Evolutionary conservation across 2,113 vertebrate genomes (phyloP).

Genomic region (Petrocephalus microphthalmus): DNA sequence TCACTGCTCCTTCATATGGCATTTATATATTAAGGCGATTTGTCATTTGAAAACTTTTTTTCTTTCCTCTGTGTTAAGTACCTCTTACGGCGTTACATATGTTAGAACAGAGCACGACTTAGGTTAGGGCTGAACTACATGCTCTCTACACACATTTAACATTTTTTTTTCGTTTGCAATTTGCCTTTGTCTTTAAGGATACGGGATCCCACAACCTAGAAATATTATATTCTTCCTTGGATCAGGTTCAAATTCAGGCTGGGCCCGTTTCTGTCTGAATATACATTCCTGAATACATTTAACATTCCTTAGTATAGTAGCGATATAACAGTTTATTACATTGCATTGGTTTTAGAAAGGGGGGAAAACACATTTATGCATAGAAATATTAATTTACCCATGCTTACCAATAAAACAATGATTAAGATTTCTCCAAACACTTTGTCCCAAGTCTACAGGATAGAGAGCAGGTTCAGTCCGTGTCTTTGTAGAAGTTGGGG

Average conservation of each 20-base stretch:
- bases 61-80: neutral
- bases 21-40: neutral
- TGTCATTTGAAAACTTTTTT: neutral
- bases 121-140: neutral
- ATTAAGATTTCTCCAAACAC: neutral
- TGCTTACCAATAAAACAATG: neutral
- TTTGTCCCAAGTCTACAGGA: neutral
- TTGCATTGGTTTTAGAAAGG: neutral
- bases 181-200: neutral
- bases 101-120: neutral
- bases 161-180: neutral
- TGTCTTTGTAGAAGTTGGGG: neutral
- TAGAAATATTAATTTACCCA: neutral
- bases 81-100: neutral
- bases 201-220: neutral
- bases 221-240: neutral
- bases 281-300: neutral
- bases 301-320: neutral
- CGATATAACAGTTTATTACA: neutral
- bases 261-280: neutral
- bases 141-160: neutral
- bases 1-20: neutral
- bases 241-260: constrained; percentile 3
- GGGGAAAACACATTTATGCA: neutral
- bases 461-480: neutral